phyloP scores from a whole-genome alignment of 2,113 vertebrate genomes.

The Capreolus pygargus region DNA sequence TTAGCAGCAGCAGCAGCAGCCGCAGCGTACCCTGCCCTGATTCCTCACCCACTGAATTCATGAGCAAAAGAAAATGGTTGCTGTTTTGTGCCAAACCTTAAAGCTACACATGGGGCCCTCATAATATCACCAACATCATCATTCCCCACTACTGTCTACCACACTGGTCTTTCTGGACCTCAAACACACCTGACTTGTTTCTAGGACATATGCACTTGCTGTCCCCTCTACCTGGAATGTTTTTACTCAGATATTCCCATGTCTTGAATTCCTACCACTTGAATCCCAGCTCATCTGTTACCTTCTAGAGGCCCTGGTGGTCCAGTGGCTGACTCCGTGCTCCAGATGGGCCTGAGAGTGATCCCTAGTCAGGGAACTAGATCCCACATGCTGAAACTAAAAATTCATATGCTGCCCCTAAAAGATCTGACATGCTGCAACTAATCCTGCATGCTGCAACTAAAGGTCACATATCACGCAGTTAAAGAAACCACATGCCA shows the following conservation, averaged over 20 bases:
- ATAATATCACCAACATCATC: not conserved
- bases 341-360: not conserved
- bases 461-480: not conserved
- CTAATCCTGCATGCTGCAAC: not conserved
- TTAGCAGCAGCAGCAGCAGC: no score
- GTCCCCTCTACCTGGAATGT: not conserved
- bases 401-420: not conserved
- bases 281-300: not conserved
- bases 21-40: not conserved
- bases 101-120: not conserved
- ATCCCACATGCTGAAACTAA: not conserved
- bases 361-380: not conserved
- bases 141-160: not conserved
- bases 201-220: not conserved
- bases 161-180: not conserved
- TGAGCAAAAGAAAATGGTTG: not conserved
- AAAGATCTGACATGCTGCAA: not conserved
- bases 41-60: not conserved
- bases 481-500: not conserved
- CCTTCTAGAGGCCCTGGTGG: not conserved
- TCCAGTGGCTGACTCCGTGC: not conserved
- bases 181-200: not conserved
- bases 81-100: not conserved
- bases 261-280: not conserved
- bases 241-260: not conserved